Conservation (phyloP, 2,888 invertebrate species). For the Lobophora halterata region DNA sequence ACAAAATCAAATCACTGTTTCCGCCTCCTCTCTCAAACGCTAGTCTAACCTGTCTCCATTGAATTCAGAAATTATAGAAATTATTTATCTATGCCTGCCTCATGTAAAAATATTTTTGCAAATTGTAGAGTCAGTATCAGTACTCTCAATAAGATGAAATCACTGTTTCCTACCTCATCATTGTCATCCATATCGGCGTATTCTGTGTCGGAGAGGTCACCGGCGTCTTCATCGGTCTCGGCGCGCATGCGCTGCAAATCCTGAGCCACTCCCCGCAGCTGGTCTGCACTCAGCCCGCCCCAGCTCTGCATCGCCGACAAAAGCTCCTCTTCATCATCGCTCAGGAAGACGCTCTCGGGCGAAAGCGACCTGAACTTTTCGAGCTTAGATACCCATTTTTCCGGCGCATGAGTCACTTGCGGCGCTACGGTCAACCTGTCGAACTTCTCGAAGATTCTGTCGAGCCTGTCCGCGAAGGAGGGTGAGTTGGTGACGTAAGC, state of each 20-base stretch:
- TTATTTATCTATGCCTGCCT: too few species aligned
- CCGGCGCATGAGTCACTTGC: conserved; percentile 10
- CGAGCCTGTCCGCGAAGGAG: conserved; percentile 53
- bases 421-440: conserved; percentile 53
- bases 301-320: conserved; percentile 59
- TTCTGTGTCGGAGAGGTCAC: conserved; percentile 46
- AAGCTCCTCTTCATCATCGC: conserved; percentile 63
- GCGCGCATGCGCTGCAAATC: conserved; percentile 56
- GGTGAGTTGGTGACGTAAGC: conserved; percentile 60
- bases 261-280: conserved; percentile 55
- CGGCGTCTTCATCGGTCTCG: conserved; percentile 39
- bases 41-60: too few species aligned
- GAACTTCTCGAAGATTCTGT: conserved; percentile 59
- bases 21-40: too few species aligned
- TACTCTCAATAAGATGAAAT: too few species aligned
- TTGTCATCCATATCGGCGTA: conserved; percentile 57
- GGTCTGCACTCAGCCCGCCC: conserved; percentile 55
- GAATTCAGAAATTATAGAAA: too few species aligned
- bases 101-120: too few species aligned
- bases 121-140: too few species aligned
- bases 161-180: conserved; percentile 69
- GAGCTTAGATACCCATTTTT: conserved; percentile 56
- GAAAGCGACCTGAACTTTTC: conserved; percentile 56
- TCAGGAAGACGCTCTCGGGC: conserved; percentile 45
- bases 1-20: too few species aligned